Evolutionary conservation across 2,113 vertebrate genomes (phyloP), one percentile per base, ranked within the genome.

Genomic region (Perognathus longimembris): DNA sequence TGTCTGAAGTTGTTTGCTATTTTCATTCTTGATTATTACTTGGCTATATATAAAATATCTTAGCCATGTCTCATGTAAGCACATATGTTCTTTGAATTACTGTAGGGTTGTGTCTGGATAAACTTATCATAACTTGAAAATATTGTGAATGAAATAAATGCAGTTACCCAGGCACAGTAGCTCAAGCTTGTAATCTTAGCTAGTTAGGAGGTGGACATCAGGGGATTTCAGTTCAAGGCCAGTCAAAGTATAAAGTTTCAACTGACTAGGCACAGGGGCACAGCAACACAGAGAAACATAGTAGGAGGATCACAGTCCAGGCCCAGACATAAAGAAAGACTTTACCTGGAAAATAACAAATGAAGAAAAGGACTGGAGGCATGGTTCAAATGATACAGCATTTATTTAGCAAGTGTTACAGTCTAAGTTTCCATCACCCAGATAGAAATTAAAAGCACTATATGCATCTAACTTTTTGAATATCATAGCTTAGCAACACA

Each of bases 11-110:
- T 67, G 63, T 71, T 66, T 85, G 45, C 67, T 73, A 36, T 21
- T 36, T 76, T 88, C 17, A 63, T n/a, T 81, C 18, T 74, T 93
- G 57, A 81, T 77, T 85, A 86, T 64, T 73, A 79, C 80, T 84
- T 87, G 45, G 22, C 54, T 86, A 34, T 57, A 57, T 73, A 70
- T 63, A n/a, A 42, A 82, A 38, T 89, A 50, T 42, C 76, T 85
- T 79, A 80, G 32, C 77, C 74, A 6, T 85, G 28, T 79, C 34
- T 74, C 12, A 40, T 79, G 3, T 50, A 80, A 61, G 83, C 82
- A 7, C 24, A 71, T 50, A 78, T 77, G 54, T 7, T 78, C 11
- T n/a, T 77, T 21, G 7, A 64, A 24, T 71, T 24, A 66, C 1
- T 14, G 40, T 71, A 45, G n/a, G n/a, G 82, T 73, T 36, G 36